These are phyloP conservation scores for Chionodraco myersi DNA, from an alignment of 2,113 vertebrate species.

Conservation along the genomic window DNA sequence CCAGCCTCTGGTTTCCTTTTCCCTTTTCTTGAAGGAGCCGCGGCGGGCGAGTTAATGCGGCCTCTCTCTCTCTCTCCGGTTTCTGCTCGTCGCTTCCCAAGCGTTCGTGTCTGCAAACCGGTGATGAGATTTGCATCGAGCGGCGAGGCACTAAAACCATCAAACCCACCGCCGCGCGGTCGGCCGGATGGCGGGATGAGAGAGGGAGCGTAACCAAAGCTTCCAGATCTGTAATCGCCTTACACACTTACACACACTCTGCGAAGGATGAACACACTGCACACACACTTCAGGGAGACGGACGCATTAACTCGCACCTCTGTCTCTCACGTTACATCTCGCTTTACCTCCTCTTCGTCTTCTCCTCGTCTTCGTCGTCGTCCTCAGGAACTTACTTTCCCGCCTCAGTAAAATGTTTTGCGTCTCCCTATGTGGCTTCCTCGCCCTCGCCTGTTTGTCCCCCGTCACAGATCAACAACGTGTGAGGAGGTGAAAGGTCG, in stretches of 20 bases:
- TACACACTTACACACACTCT: slow-evolving; percentile 51
- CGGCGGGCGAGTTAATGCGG: slow-evolving; percentile 88
- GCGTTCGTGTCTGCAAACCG: slow-evolving; percentile 91
- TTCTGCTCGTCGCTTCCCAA: slow-evolving; percentile 75
- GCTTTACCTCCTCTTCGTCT: slow-evolving; percentile 12
- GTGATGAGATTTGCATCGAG: slow-evolving; percentile 95
- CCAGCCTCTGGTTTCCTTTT: slow-evolving; percentile 95
- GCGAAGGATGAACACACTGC: slow-evolving; percentile 63
- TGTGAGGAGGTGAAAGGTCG: slow-evolving; percentile 16
- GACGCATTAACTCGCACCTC: slow-evolving; percentile 83
- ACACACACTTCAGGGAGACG: slow-evolving; percentile 75
- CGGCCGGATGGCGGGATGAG: slow-evolving; percentile 74
- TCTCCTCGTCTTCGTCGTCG: not conserved
- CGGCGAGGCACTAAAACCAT: slow-evolving; percentile 89
- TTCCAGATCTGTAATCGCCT: slow-evolving; percentile 86
- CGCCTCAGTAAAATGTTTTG: slow-evolving; percentile 26
- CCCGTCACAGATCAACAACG: no score
- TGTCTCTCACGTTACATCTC: slow-evolving; percentile 73
- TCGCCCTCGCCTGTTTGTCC: no score
- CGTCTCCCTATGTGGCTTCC: not conserved
- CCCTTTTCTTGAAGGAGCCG: slow-evolving; percentile 88
- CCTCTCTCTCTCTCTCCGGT: slow-evolving; percentile 65
- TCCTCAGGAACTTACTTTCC: slow-evolving; percentile 36
- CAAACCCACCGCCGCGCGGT: slow-evolving; percentile 74
- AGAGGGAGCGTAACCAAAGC: slow-evolving; percentile 87